Percentiles rank a stretch among this genome's conserved stretches.
phyloP scores from a whole-genome alignment of 2,888 invertebrate genomes.

The Taenaris catops region DNA sequence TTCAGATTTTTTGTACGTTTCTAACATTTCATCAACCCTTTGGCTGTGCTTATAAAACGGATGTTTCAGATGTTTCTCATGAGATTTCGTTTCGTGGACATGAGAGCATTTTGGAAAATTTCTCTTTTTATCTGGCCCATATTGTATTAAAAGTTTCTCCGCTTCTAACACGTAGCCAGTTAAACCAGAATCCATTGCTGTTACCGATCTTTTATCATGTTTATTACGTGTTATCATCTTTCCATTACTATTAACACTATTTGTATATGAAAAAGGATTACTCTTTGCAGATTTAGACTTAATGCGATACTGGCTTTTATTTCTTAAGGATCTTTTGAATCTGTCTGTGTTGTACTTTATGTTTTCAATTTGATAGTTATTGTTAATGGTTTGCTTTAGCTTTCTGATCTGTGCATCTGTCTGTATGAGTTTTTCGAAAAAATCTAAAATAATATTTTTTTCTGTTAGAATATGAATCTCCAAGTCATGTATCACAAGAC shows the following conservation, averaged over 20 bases:
- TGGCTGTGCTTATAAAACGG: conserved; percentile 54
- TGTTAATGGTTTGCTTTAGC: conserved; percentile 36
- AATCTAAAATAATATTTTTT: conserved; percentile 39
- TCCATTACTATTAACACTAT: conserved; percentile 10
- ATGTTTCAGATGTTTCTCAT: conserved; percentile 48
- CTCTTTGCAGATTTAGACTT: too few relatives aligned
- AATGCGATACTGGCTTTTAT: neutral
- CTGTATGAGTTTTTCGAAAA: conserved; percentile 54
- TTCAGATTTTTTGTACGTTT: conserved; percentile 2
- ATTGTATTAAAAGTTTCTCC: conserved; percentile 42
- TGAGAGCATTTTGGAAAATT: conserved; percentile 51
- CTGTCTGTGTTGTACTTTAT: conserved; percentile 28
- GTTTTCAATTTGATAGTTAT: conserved; percentile 13
- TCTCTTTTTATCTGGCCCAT: conserved; percentile 31
- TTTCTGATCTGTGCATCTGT: conserved; percentile 54
- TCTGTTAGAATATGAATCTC: too few relatives aligned
- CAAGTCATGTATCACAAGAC: too few relatives aligned
- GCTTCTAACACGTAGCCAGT: conserved; percentile 42
- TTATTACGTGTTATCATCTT: conserved; percentile 9
- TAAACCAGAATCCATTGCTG: conserved; percentile 22
- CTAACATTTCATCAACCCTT: conserved; percentile 40
- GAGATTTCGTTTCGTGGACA: conserved; percentile 36
- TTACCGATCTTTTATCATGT: conserved; percentile 24
- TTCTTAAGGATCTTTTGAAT: conserved; percentile 36
- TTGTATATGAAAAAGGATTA: neutral